Conservation (phyloP, 2,888 invertebrate genomes). For the Quadriops clusia region DNA sequence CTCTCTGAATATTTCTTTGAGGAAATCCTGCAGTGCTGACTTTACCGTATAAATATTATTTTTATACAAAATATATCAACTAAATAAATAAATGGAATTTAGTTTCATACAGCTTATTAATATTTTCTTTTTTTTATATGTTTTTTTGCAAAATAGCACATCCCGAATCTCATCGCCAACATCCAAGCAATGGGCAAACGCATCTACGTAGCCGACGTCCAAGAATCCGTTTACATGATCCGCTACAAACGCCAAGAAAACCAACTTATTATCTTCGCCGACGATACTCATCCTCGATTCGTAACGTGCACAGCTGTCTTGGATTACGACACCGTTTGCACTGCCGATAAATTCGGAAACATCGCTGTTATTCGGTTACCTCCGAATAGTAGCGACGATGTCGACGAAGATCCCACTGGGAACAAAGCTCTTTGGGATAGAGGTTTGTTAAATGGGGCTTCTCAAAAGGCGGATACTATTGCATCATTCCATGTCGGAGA, state of each 20-base stretch:
- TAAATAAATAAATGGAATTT: no score
- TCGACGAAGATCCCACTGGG: constrained; percentile 98
- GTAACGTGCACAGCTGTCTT: constrained; percentile 83
- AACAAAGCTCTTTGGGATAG: constrained; percentile 95
- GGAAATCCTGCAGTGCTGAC: constrained; percentile 23
- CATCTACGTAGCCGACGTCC: constrained; percentile 89
- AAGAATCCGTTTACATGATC: constrained; percentile 93
- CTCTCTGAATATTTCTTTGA: constrained; percentile 10
- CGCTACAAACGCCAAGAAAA: constrained; percentile 92
- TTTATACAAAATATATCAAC: constrained; percentile 3
- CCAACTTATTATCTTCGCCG: constrained; percentile 94
- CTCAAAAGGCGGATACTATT: constrained; percentile 90
- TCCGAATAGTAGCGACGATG: constrained; percentile 87
- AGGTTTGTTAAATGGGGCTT: constrained; percentile 84
- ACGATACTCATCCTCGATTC: constrained; percentile 96
- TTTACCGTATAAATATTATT: constrained; percentile 1
- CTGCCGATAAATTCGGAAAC: constrained; percentile 97
- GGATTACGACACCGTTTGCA: constrained; percentile 93
- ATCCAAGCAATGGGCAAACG: constrained; percentile 91
- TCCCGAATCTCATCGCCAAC: constrained; percentile 88
- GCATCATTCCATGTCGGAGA: constrained; percentile 95
- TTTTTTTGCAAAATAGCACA: constrained; percentile 51
- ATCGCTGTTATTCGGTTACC: constrained; percentile 83
- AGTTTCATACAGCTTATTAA: no score
- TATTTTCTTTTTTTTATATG: constrained; percentile 7